Conservation (phyloP, 2,888 invertebrate genomes). For the Pecten maximus region DNA sequence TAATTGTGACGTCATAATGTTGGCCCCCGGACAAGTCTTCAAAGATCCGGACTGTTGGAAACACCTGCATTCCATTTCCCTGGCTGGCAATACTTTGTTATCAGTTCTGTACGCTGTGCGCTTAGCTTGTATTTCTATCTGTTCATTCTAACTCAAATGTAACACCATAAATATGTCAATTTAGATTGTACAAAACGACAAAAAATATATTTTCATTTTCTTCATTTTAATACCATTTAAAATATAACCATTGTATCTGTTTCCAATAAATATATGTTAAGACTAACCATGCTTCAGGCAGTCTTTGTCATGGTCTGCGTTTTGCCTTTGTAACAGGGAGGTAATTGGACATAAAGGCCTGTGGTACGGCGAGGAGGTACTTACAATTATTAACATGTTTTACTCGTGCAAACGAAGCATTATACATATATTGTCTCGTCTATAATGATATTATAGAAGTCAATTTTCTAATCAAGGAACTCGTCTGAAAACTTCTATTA, state of each 20-base stretch:
- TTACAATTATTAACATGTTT: background rate
- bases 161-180: too few species aligned
- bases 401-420: background rate
- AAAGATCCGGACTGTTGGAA: background rate
- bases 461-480: constrained; percentile 8
- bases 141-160: too few species aligned
- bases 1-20: constrained; percentile 33
- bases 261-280: too few species aligned
- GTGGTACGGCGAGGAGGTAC: background rate
- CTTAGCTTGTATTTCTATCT: background rate
- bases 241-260: too few species aligned
- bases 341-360: background rate
- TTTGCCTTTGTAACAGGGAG: background rate
- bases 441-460: constrained; percentile 15
- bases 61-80: constrained; percentile 2
- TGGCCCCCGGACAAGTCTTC: constrained; percentile 24
- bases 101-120: background rate
- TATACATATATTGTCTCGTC: background rate
- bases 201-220: too few species aligned
- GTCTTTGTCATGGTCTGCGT: background rate
- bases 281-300: background rate
- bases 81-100: background rate
- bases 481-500: background rate
- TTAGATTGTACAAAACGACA: too few species aligned
- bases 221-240: too few species aligned